A percentile compares a stretch with the other conserved stretches of the same genome.
These are phyloP conservation scores for Drosophila pallidifrons DNA, from an alignment of 1,140 invertebrate species.

Conservation along the genomic window DNA sequence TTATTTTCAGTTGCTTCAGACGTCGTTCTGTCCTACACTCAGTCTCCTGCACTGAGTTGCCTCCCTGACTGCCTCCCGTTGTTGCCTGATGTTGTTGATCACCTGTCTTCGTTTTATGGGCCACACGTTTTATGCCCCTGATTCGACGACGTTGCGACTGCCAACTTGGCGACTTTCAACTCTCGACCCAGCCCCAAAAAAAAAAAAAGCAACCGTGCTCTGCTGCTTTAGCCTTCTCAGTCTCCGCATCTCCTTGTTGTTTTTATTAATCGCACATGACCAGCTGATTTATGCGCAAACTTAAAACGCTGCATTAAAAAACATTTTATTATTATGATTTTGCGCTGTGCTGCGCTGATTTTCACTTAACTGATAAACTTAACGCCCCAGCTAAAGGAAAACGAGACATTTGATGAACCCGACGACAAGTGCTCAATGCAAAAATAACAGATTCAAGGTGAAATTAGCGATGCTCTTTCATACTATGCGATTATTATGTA, in stretches of 20 bases:
- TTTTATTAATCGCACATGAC: constrained; percentile 83
- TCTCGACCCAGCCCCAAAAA: constrained; percentile 51
- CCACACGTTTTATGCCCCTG: constrained; percentile 74
- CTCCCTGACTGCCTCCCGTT: not conserved
- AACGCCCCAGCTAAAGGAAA: constrained; percentile 46
- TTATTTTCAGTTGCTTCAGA: constrained; percentile 45
- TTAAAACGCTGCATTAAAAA: constrained; percentile 78
- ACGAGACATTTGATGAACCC: constrained; percentile 42
- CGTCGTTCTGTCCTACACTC: not conserved
- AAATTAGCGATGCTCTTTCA: constrained; percentile 13
- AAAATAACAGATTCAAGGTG: constrained; percentile 22
- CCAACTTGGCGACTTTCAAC: constrained; percentile 45
- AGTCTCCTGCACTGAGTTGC: constrained; percentile 4
- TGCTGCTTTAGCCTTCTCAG: constrained; percentile 16
- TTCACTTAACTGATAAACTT: constrained; percentile 79
- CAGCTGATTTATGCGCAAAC: constrained; percentile 76
- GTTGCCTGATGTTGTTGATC: constrained; percentile 60
- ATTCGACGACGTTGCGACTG: constrained; percentile 24
- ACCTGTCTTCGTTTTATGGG: constrained; percentile 79
- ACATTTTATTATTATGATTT: constrained; percentile 81
- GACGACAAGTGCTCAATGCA: constrained; percentile 29
- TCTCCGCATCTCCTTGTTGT: constrained; percentile 21
- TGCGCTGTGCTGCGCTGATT: constrained; percentile 57
- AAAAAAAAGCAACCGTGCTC: not conserved
- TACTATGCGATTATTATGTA: not conserved